Evolutionary conservation across 2,797 vertebrate species (phyloP).

Genomic region (Babyrousa celebensis): DNA sequence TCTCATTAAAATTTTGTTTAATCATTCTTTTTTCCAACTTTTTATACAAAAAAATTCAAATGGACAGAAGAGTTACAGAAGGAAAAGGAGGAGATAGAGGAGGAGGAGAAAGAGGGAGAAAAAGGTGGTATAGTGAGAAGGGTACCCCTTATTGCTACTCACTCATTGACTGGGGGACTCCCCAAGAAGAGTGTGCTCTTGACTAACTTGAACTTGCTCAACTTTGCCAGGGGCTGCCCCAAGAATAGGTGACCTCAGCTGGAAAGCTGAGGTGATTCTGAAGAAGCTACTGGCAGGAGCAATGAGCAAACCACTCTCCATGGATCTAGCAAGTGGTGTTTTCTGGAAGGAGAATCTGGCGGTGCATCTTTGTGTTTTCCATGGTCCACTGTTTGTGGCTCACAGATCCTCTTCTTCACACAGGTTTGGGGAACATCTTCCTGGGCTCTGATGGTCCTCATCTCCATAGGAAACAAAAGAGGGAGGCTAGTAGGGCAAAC

Average conservation of each 20-base stretch:
- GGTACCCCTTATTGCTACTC: neutral
- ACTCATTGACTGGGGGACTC: too few relatives aligned
- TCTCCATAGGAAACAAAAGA: neutral
- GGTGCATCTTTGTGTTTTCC: neutral
- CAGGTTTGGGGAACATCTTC: neutral
- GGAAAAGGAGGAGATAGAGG: neutral
- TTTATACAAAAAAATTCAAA: conserved; percentile 3
- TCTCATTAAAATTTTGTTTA: neutral
- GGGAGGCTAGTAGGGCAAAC: neutral
- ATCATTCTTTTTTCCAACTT: neutral
- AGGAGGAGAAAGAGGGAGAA: neutral
- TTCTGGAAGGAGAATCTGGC: neutral
- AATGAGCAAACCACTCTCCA: neutral
- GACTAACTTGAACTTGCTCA: neutral
- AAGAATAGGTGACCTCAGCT: neutral
- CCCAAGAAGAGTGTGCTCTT: neutral
- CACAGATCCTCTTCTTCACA: neutral
- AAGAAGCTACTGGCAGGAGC: neutral
- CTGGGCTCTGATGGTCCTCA: neutral
- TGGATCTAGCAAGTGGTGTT: neutral
- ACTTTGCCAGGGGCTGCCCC: neutral
- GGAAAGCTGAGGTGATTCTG: neutral
- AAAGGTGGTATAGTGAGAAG: neutral
- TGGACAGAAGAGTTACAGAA: neutral
- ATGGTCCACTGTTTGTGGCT: neutral